Evolutionary conservation across 2,797 vertebrate genomes (phyloP), one percentile per base, ranked within the genome.

Genomic region (Eulemur coronatus): DNA sequence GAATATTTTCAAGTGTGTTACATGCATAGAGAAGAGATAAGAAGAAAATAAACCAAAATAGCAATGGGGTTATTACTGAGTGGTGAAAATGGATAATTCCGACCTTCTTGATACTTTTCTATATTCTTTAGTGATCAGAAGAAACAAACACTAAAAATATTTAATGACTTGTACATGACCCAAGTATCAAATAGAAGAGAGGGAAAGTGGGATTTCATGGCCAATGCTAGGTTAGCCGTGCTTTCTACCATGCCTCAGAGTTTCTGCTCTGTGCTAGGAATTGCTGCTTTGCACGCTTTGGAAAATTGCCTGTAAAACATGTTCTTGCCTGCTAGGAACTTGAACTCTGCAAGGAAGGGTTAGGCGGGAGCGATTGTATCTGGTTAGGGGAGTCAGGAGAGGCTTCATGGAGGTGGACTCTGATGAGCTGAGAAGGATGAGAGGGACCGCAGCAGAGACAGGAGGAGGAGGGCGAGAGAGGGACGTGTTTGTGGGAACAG

Each of bases 251-350:
- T 72, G 57, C 59, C 86, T 84, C 43, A 11, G 84, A 91, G 73
- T 91, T 86, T 96, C 22, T 57, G 24, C 55, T 24, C 55, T 24
- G 55, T 57, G 55, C 55, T 24, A 84, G 82, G 38, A 93, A 89
- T 35, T 92, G 46, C 80, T 80, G 13, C 46, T 8, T 59, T 93
- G 63, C n/a, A 33, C 2, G 7, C 61, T 75, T 75, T 78, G 87
- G 86, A 43, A 80, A 87, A 57, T n/a, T 86, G 69, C 84, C 73
- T 91, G 4, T 80, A 91, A 95, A 72, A 97, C 80, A 2, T 86
- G 95, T 89, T 65, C 70, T 87, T 61, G 59, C 97, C 84, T 81
- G 90, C 79, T 52, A 75, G 70, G 90, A 87, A 94, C 63, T 82
- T 94, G 95, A 92, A 93, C 79, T 87, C 89, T 48, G 46, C 81